Base-by-base conservation (phyloP, 2,797 vertebrate genomes). In the Acipenser oxyrinchus region DNA sequence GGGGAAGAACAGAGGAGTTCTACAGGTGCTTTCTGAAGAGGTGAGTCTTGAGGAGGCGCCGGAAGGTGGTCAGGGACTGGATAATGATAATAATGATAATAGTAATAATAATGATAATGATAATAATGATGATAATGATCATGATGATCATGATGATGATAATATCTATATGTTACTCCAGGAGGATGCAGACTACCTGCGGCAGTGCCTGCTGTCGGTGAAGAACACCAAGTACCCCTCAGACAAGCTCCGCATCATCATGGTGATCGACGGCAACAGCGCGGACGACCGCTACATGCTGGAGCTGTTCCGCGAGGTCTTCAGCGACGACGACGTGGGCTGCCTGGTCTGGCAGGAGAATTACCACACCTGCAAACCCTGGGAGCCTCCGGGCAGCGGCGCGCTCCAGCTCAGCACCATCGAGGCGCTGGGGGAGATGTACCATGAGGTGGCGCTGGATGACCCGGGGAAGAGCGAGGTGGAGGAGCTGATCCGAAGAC, bases 191-290 rank as follows among this genome's bases (percentile, higher is more conserved):
- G 68, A 6, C 3, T 94, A 94, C 78, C 87, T 95, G 67, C 83
- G 79, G 51, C 88, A 94, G 81, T 94, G 93, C 74, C 86, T 95
- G 51, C 76, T 75, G 51, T 93, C 93, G 0, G 79, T 93, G 7
- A 87, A 80, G 70, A 81, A 78, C 1, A 86, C 93, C 23, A 65
- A 77, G 52, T 94, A 95, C 66, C 92, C 93, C 0, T 79, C 83
- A 0, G 79, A 91, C 51, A 83, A 91, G 15, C 74, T 94, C 67
- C 87, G 84, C 15, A 78, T 94, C 71, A 79, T 94, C 77, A 93
- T 95, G 92, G 93, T 95, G 69, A 81, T 94, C 52, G 93, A 94
- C 0, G 93, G 93, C 55, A 94, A 94, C 84, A 76, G 84, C 0
- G 72, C 86, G 0, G 92, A 94, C 0, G 93, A 95, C 82, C 74